Conservation (phyloP, 2,113 vertebrate species). For the Phaetusa simplex region DNA sequence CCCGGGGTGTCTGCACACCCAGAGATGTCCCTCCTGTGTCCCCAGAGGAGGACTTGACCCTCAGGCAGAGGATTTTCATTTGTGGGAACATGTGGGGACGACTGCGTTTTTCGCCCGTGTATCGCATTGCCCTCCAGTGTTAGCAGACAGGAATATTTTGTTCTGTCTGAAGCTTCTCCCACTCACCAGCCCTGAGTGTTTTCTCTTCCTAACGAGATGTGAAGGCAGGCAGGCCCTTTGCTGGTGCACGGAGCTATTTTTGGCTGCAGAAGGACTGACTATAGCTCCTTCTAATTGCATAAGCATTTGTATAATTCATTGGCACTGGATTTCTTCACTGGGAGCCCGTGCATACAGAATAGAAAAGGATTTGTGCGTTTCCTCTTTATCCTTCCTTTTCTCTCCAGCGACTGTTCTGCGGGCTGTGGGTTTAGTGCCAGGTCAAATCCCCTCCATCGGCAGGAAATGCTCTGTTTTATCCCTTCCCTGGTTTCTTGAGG, state of each 20-base stretch:
- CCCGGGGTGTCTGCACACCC: too few relatives aligned
- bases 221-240: constrained; percentile 48
- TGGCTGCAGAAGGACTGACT: constrained; percentile 27
- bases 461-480: neutral
- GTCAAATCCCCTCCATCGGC: neutral
- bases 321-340: neutral
- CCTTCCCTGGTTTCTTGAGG: neutral
- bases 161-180: constrained; percentile 38
- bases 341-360: neutral
- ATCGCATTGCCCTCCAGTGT: neutral
- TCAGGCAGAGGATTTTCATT: neutral
- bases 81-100: neutral
- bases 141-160: neutral
- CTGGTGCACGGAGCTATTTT: constrained; percentile 38
- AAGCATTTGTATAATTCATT: constrained; percentile 60
- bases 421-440: neutral
- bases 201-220: constrained; percentile 3
- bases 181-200: constrained; percentile 4
- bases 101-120: neutral
- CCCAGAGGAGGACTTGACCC: neutral
- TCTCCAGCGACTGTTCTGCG: neutral
- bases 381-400: neutral
- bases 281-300: constrained; percentile 53
- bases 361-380: neutral
- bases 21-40: neutral